Base-by-base conservation (phyloP, 2,113 vertebrate genomes). In the Machaerirhynchus nigripectus region DNA sequence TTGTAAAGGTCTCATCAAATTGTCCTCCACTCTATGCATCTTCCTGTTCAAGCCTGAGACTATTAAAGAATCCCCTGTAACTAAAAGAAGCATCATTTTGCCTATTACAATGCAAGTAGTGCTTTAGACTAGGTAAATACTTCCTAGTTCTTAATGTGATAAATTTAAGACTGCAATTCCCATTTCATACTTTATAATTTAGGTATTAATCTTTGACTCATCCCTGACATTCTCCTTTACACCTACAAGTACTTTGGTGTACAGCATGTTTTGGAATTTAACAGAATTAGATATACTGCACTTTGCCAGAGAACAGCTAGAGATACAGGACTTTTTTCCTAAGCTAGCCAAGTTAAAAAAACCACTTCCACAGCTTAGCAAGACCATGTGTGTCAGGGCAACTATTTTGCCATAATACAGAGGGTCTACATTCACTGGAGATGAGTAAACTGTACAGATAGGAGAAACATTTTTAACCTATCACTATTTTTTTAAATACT, bases 141-240 rank as follows among this genome's bases (percentile, higher is more conserved):
- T 97, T 97, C 87, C 93, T 96, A 78, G 84, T 97, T 92, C 76
- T 83, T 86, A 95, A 96, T 14, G 6, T 96, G 95, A 93, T 96
- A 49, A 47, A 97, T 97, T 96, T 81, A 97, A 97, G 86, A 89
- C 75, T 91, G 65, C 74, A 95, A 96, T 96, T 97, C 97, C 86
- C 74, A 92, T 93, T 96, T 96, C 91, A 89, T 65, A 87, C 87
- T 93, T 96, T 97, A 16, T 97, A 98, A 98, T 98, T 97, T 97
- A 97, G 96, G 87, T 97, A 98, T 97, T 98, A 98, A 98, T 98
- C 96, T 97, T 98, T 98, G 98, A 98, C 96, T 97, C 97, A 98
- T 97, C 95, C 90, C 86, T 98, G 98, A 98, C 97, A 98, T 98
- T 98, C 97, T 96, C 9, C 60, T 95, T 95, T 89, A 97, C 97